Conservation (phyloP, 2,888 invertebrate species). For the Folsomia candida region DNA sequence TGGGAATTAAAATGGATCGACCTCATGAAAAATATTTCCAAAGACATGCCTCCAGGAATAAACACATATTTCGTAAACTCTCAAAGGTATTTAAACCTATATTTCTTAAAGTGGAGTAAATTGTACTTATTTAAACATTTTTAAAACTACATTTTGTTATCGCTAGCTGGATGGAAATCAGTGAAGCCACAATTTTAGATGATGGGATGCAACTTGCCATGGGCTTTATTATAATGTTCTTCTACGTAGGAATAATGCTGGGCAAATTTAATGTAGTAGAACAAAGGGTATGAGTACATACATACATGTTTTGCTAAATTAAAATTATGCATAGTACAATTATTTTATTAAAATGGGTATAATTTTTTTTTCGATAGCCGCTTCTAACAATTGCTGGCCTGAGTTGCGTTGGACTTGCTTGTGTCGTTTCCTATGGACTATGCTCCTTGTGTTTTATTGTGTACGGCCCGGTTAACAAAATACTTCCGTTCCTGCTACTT, state of each 20-base stretch:
- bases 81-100: conserved; percentile 60
- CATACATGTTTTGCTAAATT: too few species aligned
- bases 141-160: not conserved
- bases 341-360: not conserved
- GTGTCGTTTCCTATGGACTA: conserved; percentile 67
- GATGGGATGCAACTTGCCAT: conserved; percentile 68
- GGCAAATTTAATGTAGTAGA: conserved; percentile 73
- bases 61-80: conserved; percentile 62
- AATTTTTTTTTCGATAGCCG: conserved; percentile 56
- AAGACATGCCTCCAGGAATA: conserved; percentile 52
- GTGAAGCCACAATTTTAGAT: conserved; percentile 67
- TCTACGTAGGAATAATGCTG: conserved; percentile 70
- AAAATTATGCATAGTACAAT: not conserved
- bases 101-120: conserved; percentile 60
- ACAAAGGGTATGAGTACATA: too few species aligned
- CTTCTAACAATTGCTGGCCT: conserved; percentile 68
- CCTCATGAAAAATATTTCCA: conserved; percentile 55
- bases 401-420: conserved; percentile 69
- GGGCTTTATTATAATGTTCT: conserved; percentile 69
- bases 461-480: conserved; percentile 77
- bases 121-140: not conserved
- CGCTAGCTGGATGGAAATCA: conserved; percentile 69
- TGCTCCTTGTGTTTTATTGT: conserved; percentile 69
- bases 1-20: conserved; percentile 65
- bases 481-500: conserved; percentile 75